These are phyloP conservation scores for Metellina segmentata DNA, from an alignment of 2,888 invertebrate species.

Conservation along the genomic window DNA sequence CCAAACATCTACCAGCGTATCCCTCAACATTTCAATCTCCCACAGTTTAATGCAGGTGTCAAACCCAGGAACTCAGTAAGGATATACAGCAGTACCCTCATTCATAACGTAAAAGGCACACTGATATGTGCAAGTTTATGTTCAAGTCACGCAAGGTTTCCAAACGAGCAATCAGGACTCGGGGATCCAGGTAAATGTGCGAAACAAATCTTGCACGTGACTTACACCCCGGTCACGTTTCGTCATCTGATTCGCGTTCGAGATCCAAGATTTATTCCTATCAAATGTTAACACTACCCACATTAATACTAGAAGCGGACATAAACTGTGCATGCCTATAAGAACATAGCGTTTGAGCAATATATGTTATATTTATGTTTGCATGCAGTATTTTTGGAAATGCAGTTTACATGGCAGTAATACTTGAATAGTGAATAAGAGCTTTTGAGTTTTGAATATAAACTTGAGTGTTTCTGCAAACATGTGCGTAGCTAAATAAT, in stretches of 20 bases:
- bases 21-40: no score
- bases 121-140: neutral
- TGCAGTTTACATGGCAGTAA: no score
- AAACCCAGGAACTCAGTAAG: no score
- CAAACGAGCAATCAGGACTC: slow-evolving; percentile 5
- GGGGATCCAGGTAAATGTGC: neutral
- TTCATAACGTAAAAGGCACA: neutral
- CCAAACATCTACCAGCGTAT: neutral
- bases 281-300: neutral
- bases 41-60: no score
- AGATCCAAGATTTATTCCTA: neutral
- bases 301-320: neutral
- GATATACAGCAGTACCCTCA: neutral
- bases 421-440: no score
- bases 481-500: no score
- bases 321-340: neutral
- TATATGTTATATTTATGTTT: no score
- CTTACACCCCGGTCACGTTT: neutral
- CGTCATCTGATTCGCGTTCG: neutral
- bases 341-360: no score
- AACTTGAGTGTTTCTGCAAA: no score
- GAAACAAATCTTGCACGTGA: slow-evolving; percentile 17
- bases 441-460: no score
- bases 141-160: slow-evolving; percentile 13
- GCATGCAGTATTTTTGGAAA: no score